Evolutionary conservation across 1,140 invertebrate species (phyloP).

Genomic region (Anastrepha obliqua): DNA sequence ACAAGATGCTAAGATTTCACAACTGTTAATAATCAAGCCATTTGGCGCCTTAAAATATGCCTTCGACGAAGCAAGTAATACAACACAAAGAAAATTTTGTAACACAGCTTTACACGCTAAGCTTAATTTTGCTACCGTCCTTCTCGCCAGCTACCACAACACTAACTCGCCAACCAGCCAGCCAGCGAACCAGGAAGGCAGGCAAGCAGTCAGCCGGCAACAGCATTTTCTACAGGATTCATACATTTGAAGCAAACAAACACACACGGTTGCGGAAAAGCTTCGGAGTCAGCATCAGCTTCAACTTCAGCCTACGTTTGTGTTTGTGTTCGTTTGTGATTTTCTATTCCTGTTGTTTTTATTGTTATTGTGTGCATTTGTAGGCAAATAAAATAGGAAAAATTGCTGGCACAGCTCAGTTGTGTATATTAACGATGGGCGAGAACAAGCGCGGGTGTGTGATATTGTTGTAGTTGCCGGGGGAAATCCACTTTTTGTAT

Average conservation of each 20-base stretch:
- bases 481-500: conserved; percentile 42
- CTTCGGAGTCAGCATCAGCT: neutral
- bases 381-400: conserved; percentile 51
- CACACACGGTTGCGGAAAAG: neutral
- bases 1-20: neutral
- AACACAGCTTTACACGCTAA: neutral
- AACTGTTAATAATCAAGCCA: neutral
- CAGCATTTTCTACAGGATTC: conserved; percentile 36
- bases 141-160: conserved; percentile 49
- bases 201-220: conserved; percentile 48
- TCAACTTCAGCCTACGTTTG: neutral
- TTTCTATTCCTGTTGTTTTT: conserved; percentile 43
- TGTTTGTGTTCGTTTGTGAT: neutral
- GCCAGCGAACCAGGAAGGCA: conserved; percentile 37
- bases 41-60: conserved; percentile 45
- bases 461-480: neutral
- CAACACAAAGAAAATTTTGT: neutral
- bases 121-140: neutral
- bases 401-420: conserved; percentile 24
- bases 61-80: neutral
- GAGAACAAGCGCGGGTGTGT: neutral
- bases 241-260: neutral
- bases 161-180: conserved; percentile 49
- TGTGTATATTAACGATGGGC: neutral
- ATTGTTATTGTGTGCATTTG: conserved; percentile 50